Percentiles rank a stretch among this genome's conserved stretches.
phyloP scores from a whole-genome alignment of 1,140 invertebrate species.

The Ganaspis sp. region DNA sequence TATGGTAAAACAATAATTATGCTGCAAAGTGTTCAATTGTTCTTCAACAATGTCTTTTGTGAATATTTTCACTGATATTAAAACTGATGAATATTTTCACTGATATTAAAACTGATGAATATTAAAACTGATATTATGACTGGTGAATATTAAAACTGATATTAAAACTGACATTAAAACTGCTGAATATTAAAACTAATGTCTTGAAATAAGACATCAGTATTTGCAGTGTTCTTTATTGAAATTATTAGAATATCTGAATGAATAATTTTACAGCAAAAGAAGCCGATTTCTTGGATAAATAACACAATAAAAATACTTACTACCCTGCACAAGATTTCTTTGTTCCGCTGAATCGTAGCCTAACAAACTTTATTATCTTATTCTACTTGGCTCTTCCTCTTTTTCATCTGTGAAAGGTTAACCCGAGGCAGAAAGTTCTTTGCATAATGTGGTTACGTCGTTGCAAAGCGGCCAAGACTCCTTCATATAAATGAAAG shows the following conservation, averaged over 20 bases:
- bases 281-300: neutral
- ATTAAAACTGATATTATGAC: no score
- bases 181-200: no score
- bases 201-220: no score
- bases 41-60: no score
- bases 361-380: neutral
- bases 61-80: no score
- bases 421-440: neutral
- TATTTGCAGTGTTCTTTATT: no score
- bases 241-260: neutral
- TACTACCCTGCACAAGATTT: neutral
- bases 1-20: no score
- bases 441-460: constrained; percentile 27
- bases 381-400: neutral
- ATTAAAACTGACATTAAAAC: no score
- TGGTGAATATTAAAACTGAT: no score
- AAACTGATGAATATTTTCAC: no score
- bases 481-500: constrained; percentile 16
- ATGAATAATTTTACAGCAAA: neutral
- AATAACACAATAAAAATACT: neutral
- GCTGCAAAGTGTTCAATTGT: no score
- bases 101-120: no score
- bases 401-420: constrained; percentile 13
- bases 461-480: neutral
- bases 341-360: neutral